phyloP scores from a whole-genome alignment of 2,888 invertebrate genomes.

The Polydrusus pterygomalis region DNA sequence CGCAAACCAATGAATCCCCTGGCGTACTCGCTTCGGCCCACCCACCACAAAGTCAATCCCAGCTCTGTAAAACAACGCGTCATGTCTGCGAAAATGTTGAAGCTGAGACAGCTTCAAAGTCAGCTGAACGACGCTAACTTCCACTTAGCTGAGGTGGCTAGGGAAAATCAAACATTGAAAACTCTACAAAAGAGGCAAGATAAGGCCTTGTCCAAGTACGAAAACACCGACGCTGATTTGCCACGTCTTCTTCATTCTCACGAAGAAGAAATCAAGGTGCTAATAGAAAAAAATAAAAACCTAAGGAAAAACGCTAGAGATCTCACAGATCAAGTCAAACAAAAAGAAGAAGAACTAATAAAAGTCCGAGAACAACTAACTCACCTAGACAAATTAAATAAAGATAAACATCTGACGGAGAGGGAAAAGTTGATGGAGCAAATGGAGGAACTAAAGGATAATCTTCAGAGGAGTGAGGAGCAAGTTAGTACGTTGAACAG shows the following conservation, averaged over 20 bases:
- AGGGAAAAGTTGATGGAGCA: conserved; percentile 83
- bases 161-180: conserved; percentile 85
- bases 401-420: conserved; percentile 80
- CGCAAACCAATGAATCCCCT: conserved; percentile 69
- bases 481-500: conserved; percentile 81
- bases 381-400: conserved; percentile 81
- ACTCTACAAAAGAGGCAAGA: conserved; percentile 88
- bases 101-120: conserved; percentile 85
- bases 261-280: conserved; percentile 84
- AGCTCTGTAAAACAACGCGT: conserved; percentile 77
- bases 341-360: conserved; percentile 80
- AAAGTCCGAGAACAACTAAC: conserved; percentile 81
- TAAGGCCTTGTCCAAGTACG: conserved; percentile 84
- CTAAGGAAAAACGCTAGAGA: conserved; percentile 79
- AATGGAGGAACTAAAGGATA: conserved; percentile 75
- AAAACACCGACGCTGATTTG: conserved; percentile 85
- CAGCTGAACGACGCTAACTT: conserved; percentile 87
- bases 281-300: conserved; percentile 81
- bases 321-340: conserved; percentile 78
- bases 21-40: conserved; percentile 63
- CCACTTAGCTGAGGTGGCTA: conserved; percentile 81
- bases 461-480: conserved; percentile 77
- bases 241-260: conserved; percentile 85
- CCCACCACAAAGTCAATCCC: conserved; percentile 56
- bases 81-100: conserved; percentile 84